Evolutionary conservation across 2,113 vertebrate genomes (phyloP).

Genomic region (Pseudorasbora parva): DNA sequence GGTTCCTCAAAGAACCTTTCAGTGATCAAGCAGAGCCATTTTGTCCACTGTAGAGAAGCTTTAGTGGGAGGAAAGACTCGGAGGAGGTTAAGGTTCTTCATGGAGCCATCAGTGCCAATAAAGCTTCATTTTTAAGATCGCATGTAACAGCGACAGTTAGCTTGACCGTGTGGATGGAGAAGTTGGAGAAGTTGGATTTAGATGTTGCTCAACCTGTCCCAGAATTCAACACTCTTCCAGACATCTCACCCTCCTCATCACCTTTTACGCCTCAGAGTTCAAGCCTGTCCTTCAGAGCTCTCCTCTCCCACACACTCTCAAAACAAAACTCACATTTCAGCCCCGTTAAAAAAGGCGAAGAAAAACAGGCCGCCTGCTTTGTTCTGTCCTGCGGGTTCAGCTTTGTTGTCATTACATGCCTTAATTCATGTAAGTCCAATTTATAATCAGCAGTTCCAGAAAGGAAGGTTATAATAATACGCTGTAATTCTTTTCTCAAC

Average conservation of each 20-base stretch:
- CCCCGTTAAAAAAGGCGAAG: conserved; percentile 50
- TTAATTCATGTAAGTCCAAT: conserved; percentile 70
- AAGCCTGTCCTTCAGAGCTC: background rate
- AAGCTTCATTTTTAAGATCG: background rate
- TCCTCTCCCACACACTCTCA: conserved; percentile 59
- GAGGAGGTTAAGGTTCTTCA: too few species aligned
- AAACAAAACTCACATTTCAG: conserved; percentile 48
- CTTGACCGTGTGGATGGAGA: background rate
- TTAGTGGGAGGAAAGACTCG: background rate
- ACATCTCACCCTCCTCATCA: background rate
- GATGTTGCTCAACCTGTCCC: conserved; percentile 12
- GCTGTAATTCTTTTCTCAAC: conserved; percentile 57
- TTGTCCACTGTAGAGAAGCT: background rate
- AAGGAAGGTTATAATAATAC: conserved; percentile 74
- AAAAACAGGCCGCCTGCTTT: conserved; percentile 50
- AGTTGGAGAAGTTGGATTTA: background rate
- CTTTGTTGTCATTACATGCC: conserved; percentile 63
- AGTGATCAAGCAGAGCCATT: too few species aligned
- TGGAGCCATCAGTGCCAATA: background rate
- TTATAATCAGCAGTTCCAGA: conserved; percentile 67
- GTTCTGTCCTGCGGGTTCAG: conserved; percentile 65
- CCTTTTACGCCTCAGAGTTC: conserved; percentile 15
- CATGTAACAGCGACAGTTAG: background rate
- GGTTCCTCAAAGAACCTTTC: too few species aligned
- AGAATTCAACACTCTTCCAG: background rate